Evolutionary conservation across 2,888 invertebrate species (phyloP).

Genomic region (Melanostoma scalare): DNA sequence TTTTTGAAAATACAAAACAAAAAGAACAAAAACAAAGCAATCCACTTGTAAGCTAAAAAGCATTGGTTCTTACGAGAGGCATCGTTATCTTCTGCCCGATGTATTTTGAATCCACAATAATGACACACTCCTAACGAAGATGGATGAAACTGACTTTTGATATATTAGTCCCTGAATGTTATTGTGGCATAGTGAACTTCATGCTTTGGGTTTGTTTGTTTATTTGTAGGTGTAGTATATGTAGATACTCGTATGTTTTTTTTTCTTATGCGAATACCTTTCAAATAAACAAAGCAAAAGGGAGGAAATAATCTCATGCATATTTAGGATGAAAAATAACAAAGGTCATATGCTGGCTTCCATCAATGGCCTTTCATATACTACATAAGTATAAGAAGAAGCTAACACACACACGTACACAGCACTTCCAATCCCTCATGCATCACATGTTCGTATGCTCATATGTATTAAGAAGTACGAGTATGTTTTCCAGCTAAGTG

Average conservation of each 20-base stretch:
- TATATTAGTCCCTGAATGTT: slow-evolving; percentile 64
- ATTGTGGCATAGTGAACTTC: slow-evolving; percentile 62
- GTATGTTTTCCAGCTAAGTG: slow-evolving; percentile 56
- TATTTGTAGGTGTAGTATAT: no score
- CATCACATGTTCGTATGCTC: no score
- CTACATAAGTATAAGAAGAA: not conserved
- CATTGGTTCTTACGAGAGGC: not conserved
- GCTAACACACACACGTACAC: not conserved
- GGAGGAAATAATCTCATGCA: slow-evolving; percentile 7
- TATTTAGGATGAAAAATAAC: slow-evolving; percentile 11
- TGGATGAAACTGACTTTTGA: slow-evolving; percentile 66
- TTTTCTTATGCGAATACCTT: slow-evolving; percentile 34
- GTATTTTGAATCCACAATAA: slow-evolving; percentile 64
- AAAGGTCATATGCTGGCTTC: slow-evolving; percentile 26
- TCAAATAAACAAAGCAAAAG: slow-evolving; percentile 47
- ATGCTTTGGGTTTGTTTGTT: slow-evolving; percentile 28
- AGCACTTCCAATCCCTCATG: no score
- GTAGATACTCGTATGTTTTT: no score
- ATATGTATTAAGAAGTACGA: not conserved
- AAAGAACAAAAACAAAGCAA: no score
- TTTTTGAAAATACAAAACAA: no score
- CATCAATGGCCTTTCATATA: slow-evolving; percentile 19
- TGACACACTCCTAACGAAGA: slow-evolving; percentile 67
- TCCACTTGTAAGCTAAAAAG: no score
- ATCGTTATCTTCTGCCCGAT: slow-evolving; percentile 57